phyloP scores from a whole-genome alignment of 1,140 invertebrate species.

The Tigriopus japonicus region DNA sequence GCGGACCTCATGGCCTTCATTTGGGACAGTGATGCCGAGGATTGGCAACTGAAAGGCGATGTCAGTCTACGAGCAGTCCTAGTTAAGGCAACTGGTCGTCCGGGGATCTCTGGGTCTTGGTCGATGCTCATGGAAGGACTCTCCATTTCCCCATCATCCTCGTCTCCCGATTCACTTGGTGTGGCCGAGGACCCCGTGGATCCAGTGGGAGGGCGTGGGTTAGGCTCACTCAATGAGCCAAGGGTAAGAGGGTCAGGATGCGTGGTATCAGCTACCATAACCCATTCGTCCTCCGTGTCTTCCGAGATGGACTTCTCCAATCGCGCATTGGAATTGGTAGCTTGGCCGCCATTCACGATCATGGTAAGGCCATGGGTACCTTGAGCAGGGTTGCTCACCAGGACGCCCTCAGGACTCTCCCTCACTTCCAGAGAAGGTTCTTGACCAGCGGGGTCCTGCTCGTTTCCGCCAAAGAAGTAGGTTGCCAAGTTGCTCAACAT shows the following conservation, averaged over 20 bases:
- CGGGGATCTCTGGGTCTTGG: background rate
- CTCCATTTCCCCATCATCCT: background rate
- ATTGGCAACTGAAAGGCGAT: background rate
- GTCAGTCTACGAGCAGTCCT: background rate
- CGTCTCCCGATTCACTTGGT: background rate
- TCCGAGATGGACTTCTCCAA: too few relatives aligned
- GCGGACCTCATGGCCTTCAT: background rate
- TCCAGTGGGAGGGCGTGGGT: background rate
- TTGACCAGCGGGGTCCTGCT: background rate
- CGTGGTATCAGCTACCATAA: background rate
- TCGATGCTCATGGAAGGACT: background rate
- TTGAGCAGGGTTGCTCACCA: too few relatives aligned
- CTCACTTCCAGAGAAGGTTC: background rate
- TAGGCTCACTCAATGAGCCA: background rate
- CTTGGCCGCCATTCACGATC: too few relatives aligned
- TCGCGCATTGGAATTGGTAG: too few relatives aligned
- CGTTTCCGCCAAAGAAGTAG: background rate
- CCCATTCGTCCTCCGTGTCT: background rate
- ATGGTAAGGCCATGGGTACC: too few relatives aligned
- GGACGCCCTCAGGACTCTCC: background rate
- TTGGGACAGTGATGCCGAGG: background rate
- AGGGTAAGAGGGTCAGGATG: background rate
- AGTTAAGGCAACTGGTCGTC: background rate
- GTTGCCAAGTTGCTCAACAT: constrained; percentile 1
- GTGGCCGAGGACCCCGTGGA: background rate